Evolutionary conservation across 2,888 invertebrate genomes (phyloP), one percentile per base, ranked within the genome.

Genomic region (Plutella xylostella): DNA sequence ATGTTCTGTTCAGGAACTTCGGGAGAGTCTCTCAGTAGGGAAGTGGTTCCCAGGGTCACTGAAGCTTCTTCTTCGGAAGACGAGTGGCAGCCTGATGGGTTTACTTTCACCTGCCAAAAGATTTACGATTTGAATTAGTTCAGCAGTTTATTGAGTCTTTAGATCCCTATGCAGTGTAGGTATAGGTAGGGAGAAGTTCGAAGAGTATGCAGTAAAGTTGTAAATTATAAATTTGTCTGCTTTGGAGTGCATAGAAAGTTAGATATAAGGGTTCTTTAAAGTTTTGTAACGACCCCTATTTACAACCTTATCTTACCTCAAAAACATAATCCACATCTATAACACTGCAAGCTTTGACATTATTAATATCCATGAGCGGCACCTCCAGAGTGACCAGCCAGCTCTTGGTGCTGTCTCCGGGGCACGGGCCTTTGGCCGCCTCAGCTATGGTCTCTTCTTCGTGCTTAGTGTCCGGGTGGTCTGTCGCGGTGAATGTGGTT

Each of bases 301-400:
- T n/a, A n/a, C n/a, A n/a, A n/a, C n/a, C n/a, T n/a, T n/a, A n/a
- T 20, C 54, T 51, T 25, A 79, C 82, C 65, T 69, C 85, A 22
- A 93, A 68, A 42, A 80, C 77, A 64, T 92, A 91, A 48, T 87
- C 84, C 34, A 92, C 67, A 56, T 90, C 87, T 54, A 93, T 92
- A 49, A 89, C 86, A 22, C 86, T 78, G 62, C 92, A 93, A 50
- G 87, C 80, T 3, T 80, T 68, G 3, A 93, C 65, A 71, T 91
- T 91, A 41, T 89, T 88, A 2, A 91, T 88, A 12, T 91, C 90
- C 55, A 91, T 60, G 6, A 89, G 52, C 56, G 93, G 92, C 48
- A 93, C 83, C 19, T 83, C 84, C 55, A 93, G 68, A 50, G 86
- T 85, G 46, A 90, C 86, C 25, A 85, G 80, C 85, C 89, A 92